Conservation (phyloP, 35 echinoderm and acorn worm genomes). For the Lytechinus pictus region DNA sequence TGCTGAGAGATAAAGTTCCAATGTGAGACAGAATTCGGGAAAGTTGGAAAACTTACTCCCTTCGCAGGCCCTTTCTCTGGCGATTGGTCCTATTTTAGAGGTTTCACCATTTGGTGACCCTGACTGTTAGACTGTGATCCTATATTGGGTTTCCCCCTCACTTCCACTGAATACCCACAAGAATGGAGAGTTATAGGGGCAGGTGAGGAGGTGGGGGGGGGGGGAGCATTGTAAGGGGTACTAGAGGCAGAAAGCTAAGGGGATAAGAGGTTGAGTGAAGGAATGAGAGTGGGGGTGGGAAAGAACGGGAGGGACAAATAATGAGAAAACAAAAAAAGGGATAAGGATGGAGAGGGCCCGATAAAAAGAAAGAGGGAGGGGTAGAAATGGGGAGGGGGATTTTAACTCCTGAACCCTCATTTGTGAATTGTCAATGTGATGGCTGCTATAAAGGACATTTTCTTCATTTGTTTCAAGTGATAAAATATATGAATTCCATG, state of each 20-base stretch:
- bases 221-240: neutral
- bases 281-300: neutral
- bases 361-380: neutral
- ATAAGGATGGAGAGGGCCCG: neutral
- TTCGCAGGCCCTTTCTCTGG: neutral
- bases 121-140: conserved; percentile 9
- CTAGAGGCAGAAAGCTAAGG: neutral
- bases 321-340: neutral
- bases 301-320: neutral
- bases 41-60: neutral
- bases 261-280: neutral
- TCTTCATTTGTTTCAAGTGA: no score
- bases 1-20: neutral
- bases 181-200: neutral
- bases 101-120: neutral
- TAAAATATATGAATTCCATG: no score
- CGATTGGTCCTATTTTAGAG: neutral
- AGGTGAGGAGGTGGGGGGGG: neutral
- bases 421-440: no score
- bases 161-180: neutral
- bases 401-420: no score
- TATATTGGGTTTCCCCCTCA: conserved; percentile 13
- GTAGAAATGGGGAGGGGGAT: no score
- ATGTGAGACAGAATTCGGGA: neutral
- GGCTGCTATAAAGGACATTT: no score